A percentile compares a stretch with the other conserved stretches of the same genome.
Evolutionary conservation across 2,888 invertebrate genomes (phyloP).

Genomic region (Oscheius myriophilus): DNA sequence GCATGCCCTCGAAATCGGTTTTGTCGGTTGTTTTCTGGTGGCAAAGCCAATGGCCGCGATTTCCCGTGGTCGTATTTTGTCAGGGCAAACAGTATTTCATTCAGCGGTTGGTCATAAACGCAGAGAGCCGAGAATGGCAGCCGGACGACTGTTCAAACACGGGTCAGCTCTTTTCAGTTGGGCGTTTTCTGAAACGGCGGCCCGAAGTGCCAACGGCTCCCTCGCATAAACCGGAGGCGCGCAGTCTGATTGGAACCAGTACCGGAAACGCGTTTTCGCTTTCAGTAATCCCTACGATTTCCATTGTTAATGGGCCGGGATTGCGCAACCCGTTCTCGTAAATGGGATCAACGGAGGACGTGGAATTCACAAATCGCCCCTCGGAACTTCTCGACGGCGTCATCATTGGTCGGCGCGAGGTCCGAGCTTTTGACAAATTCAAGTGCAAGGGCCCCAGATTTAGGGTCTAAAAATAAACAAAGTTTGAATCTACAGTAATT

Average conservation of each 20-base stretch:
- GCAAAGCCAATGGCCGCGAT: too few relatives aligned
- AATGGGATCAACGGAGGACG: conserved; percentile 25
- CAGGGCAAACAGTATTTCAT: conserved; percentile 26
- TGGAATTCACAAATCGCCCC: conserved; percentile 4
- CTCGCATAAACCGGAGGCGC: neutral
- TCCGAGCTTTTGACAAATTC: too few relatives aligned
- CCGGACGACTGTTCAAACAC: conserved; percentile 30
- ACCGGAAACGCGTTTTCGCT: conserved; percentile 29
- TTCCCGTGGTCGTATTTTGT: neutral
- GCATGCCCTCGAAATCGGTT: too few relatives aligned
- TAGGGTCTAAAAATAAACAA: too few relatives aligned
- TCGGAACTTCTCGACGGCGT: too few relatives aligned
- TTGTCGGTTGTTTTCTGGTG: too few relatives aligned
- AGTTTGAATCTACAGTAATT: too few relatives aligned
- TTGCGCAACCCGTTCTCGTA: conserved; percentile 29
- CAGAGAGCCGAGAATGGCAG: conserved; percentile 26
- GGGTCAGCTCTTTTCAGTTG: conserved; percentile 16
- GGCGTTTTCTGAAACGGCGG: conserved; percentile 14
- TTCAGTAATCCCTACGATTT: conserved; percentile 28
- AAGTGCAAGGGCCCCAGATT: too few relatives aligned
- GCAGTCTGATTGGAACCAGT: conserved; percentile 23
- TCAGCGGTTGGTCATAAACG: conserved; percentile 21
- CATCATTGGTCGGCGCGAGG: too few relatives aligned
- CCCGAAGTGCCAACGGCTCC: neutral
- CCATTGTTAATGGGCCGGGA: conserved; percentile 30